These are phyloP conservation scores for Stegostoma tigrinum DNA, from an alignment of 2,113 vertebrate genomes.

Conservation along the genomic window DNA sequence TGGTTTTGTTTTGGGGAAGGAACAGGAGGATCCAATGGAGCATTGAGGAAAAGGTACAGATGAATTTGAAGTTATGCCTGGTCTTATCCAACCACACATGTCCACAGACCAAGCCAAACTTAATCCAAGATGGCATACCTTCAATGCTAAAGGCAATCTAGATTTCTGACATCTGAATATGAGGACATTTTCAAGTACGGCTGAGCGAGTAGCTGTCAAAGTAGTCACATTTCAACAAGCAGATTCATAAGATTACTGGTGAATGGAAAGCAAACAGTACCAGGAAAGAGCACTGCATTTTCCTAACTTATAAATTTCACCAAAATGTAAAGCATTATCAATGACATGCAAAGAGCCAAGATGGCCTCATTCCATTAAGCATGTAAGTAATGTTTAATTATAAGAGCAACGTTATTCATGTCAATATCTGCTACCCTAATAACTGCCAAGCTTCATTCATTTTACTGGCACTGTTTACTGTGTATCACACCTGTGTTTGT, in stretches of 20 bases:
- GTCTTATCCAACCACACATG: not conserved
- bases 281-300: not conserved
- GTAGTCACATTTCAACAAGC: not conserved
- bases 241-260: not conserved
- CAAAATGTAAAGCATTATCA: not conserved
- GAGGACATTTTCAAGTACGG: not conserved
- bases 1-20: not conserved
- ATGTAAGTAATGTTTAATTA: no score
- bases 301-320: not conserved
- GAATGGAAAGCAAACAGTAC: not conserved
- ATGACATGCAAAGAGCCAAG: not conserved
- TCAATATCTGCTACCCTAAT: no score
- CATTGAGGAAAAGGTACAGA: not conserved
- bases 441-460: no score
- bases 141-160: not conserved
- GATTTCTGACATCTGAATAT: not conserved
- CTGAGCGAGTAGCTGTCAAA: not conserved
- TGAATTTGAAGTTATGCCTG: not conserved
- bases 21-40: not conserved
- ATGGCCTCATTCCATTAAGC: not conserved
- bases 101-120: not conserved
- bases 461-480: no score
- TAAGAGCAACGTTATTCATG: no score
- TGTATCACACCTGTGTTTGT: no score
- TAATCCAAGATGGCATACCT: not conserved